Base-by-base conservation (phyloP, 2,888 invertebrate genomes). In the Acleris holmiana region DNA sequence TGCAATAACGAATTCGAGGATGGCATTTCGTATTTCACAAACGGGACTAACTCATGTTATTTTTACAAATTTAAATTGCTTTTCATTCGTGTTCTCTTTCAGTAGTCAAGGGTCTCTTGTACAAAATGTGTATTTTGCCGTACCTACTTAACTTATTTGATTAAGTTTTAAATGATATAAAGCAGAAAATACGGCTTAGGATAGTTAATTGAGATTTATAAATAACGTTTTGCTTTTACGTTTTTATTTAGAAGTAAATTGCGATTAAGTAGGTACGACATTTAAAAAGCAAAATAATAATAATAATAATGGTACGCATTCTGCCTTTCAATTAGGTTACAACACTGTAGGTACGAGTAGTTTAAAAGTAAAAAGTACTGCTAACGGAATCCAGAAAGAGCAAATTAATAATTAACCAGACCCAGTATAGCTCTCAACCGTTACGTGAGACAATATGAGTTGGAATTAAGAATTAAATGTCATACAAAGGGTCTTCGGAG, bases 1-100 rank as follows among this genome's bases (percentile, higher is more conserved):
- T 68, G 68, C 69, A 74, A 69, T 69, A 68, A 60, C 57, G 66
- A 69, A 60, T 60, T 50, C 15, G 49, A 23, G 23, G 15, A 13
- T 4, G 18, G 46, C 54, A 55, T 49, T 59, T 65, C 49, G 21
- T 40, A 48, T 59, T 65, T 59, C 50, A 25, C 29, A 48, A 51
- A 13, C n/a, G 53, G 29, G 23, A 21, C 25, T 23, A 6, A 40
- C n/a, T 19, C 53, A 15, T 53, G 44, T 13, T 35, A 2, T 63
- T 53, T 53, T 53, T 40, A 15, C 10, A 41, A 46, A 51, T 57
- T 56, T 21, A 13, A 40, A 19, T 53, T 53, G 53, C 18, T 15
- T 35, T 7, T 18, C 15, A 17, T 13, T 40, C 13, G 47, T 17
- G 17, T 18, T 17, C 47, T 17, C n/a, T 17, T 44, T 17, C 44